A percentile compares a stretch with the other conserved stretches of the same genome.
phyloP scores from a whole-genome alignment of 2,888 invertebrate genomes.

The Pseudococcus longispinus region DNA sequence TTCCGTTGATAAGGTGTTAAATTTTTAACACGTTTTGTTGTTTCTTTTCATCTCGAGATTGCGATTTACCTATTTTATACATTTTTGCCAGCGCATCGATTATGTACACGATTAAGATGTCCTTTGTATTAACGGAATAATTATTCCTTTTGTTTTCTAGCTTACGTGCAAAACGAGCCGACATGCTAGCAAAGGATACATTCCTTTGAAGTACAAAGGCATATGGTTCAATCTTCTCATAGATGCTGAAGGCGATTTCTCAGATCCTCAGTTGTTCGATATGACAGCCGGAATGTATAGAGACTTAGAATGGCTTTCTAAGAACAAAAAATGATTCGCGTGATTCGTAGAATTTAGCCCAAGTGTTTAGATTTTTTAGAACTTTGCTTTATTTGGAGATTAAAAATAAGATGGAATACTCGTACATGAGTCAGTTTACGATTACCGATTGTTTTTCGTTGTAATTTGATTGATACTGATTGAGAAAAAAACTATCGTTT shows the following conservation, averaged over 20 bases:
- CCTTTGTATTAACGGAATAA: background rate
- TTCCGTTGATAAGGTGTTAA: background rate
- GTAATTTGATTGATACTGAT: too few species aligned
- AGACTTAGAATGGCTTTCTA: background rate
- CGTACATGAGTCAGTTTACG: too few species aligned
- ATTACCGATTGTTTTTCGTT: too few species aligned
- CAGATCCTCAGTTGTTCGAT: conserved; percentile 44
- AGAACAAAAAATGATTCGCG: background rate
- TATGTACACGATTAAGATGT: background rate
- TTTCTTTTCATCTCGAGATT: background rate
- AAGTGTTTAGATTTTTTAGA: background rate
- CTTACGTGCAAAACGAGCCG: conserved; percentile 39
- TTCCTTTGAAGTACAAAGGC: conserved; percentile 41
- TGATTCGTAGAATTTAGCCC: background rate
- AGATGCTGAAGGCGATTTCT: conserved; percentile 30
- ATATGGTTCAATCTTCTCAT: conserved; percentile 46
- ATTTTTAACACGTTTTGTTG: background rate
- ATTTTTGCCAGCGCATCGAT: background rate
- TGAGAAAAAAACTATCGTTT: too few species aligned
- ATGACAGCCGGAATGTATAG: conserved; percentile 52
- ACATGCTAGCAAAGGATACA: background rate
- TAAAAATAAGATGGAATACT: background rate
- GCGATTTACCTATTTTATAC: background rate
- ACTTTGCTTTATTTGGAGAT: background rate
- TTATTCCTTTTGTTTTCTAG: background rate